These are phyloP conservation scores for Chloromyia formosa DNA, from an alignment of 2,888 invertebrate species.

Conservation along the genomic window DNA sequence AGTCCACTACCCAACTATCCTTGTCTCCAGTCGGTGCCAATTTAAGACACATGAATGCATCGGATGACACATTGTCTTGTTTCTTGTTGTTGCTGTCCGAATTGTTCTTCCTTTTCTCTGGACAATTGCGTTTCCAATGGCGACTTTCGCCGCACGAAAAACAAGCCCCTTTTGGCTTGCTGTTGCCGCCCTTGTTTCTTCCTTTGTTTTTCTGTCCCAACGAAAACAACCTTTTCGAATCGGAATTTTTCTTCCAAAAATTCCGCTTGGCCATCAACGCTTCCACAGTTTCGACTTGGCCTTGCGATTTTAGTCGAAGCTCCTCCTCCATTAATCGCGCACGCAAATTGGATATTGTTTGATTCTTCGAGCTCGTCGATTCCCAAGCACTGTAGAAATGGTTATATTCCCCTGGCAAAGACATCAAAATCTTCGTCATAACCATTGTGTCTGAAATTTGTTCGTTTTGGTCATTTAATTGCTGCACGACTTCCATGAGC, in stretches of 20 bases:
- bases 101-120: not conserved
- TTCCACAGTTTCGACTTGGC: not conserved
- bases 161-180: not conserved
- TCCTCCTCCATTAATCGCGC: not conserved
- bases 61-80: too few relatives aligned
- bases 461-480: not conserved
- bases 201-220: not conserved
- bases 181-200: not conserved
- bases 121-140: not conserved
- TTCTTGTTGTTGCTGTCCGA: not conserved
- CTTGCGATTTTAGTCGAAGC: not conserved
- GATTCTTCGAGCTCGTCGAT: not conserved
- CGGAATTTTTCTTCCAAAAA: not conserved
- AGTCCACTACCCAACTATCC: not conserved
- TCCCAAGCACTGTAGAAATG: not conserved
- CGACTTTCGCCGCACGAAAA: not conserved
- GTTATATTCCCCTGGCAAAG: conserved; percentile 8
- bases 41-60: not conserved
- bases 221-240: not conserved
- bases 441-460: not conserved
- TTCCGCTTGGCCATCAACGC: not conserved
- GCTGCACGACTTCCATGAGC: not conserved
- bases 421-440: conserved; percentile 45
- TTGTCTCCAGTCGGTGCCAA: not conserved
- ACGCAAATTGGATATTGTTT: not conserved